These are phyloP conservation scores for Scatophagus argus DNA, from an alignment of 2,113 vertebrate species.

Conservation along the genomic window DNA sequence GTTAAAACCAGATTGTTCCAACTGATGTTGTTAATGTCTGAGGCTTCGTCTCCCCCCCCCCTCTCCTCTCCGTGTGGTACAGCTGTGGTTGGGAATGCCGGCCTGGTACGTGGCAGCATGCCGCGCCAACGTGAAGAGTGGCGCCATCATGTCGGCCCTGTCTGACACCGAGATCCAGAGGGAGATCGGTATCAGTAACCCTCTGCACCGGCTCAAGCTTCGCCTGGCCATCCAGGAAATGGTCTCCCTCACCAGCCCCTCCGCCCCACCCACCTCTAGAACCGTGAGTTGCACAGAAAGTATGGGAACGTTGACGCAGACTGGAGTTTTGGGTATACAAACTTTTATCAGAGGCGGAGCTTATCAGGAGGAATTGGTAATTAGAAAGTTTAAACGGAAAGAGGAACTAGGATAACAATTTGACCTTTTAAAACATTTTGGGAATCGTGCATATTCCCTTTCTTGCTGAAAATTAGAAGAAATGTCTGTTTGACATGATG, in stretches of 20 bases:
- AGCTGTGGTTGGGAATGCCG: constrained; percentile 99
- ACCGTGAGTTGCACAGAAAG: constrained; percentile 89
- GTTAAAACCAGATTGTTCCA: no score
- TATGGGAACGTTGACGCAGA: neutral
- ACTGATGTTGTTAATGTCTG: no score
- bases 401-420: neutral
- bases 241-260: constrained; percentile 98
- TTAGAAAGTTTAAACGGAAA: neutral
- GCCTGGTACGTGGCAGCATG: constrained; percentile 99
- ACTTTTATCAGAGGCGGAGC: neutral
- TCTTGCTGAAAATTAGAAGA: neutral
- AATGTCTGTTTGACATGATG: neutral
- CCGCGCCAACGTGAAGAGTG: constrained; percentile 97
- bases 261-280: constrained; percentile 96
- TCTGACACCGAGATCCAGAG: constrained; percentile 98
- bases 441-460: neutral
- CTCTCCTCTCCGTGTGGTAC: neutral
- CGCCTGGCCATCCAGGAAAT: constrained; percentile 98
- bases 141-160: constrained; percentile 98
- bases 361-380: constrained; percentile 7
- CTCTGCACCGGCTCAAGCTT: constrained; percentile 95
- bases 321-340: neutral
- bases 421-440: neutral
- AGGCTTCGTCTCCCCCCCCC: neutral
- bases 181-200: constrained; percentile 99